Percentiles rank a stretch among this genome's conserved stretches.
These are phyloP conservation scores for Cyanistes caeruleus DNA, from an alignment of 2,113 vertebrate species.

Conservation along the genomic window DNA sequence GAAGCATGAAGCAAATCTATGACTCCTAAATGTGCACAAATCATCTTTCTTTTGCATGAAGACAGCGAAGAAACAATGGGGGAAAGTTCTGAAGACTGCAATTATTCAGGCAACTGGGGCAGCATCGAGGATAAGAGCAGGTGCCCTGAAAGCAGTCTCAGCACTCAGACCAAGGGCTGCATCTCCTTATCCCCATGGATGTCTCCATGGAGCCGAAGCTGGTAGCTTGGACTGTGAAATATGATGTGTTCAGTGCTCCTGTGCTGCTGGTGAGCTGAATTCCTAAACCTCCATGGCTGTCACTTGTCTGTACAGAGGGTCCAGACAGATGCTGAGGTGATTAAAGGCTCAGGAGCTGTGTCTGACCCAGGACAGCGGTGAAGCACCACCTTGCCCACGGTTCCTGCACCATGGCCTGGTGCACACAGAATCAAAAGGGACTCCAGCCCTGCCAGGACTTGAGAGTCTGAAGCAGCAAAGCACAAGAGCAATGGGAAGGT, in stretches of 20 bases:
- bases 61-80: neutral
- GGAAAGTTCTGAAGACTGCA: neutral
- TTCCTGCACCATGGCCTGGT: neutral
- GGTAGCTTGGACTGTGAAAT: neutral
- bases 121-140: neutral
- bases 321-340: neutral
- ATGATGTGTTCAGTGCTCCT: rapidly evolving
- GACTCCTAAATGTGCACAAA: neutral
- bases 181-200: rapidly evolving
- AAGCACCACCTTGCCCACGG: rapidly evolving
- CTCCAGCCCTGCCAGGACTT: neutral
- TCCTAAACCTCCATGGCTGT: neutral
- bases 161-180: neutral
- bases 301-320: neutral
- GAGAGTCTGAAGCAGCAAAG: neutral
- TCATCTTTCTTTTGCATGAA: neutral
- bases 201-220: neutral
- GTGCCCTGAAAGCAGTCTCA: neutral
- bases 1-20: slow-evolving; percentile 1
- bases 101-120: neutral
- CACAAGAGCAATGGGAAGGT: neutral
- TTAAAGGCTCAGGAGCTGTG: neutral
- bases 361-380: rapidly evolving
- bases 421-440: neutral
- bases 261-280: neutral